Evolutionary conservation across 2,888 invertebrate species (phyloP).

Genomic region (Athetis lepigone): DNA sequence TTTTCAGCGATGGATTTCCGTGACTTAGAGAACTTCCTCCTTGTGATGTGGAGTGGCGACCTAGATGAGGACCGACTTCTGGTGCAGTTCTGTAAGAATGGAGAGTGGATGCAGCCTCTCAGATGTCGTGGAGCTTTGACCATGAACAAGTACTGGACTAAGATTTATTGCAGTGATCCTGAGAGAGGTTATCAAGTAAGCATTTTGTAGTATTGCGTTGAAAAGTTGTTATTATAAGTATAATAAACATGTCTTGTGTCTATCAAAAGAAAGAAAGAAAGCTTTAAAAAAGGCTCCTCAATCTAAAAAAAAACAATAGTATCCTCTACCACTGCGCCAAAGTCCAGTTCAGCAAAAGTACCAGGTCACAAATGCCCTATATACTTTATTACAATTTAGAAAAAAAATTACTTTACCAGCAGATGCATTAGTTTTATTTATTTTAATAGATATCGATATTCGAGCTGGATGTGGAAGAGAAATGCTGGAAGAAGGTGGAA

Average conservation of each 20-base stretch:
- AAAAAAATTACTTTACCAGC: no score
- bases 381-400: background rate
- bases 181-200: constrained; percentile 91
- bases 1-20: constrained; percentile 93
- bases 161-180: constrained; percentile 93
- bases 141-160: constrained; percentile 92
- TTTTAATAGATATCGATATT: constrained; percentile 86
- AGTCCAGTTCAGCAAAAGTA: no score
- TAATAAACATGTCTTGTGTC: no score
- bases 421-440: no score
- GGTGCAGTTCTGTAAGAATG: constrained; percentile 91
- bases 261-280: no score
- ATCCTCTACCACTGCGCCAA: no score
- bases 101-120: constrained; percentile 89
- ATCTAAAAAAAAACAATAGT: no score
- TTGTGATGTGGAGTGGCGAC: constrained; percentile 95
- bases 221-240: no score
- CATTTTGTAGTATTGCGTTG: no score
- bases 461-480: constrained; percentile 85
- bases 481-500: constrained; percentile 91
- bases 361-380: no score
- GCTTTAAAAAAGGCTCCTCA: no score
- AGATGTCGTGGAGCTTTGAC: constrained; percentile 93
- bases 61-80: constrained; percentile 94
- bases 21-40: constrained; percentile 92